Conservation (phyloP, 2,888 invertebrate species). For the Marronus borbonicus region DNA sequence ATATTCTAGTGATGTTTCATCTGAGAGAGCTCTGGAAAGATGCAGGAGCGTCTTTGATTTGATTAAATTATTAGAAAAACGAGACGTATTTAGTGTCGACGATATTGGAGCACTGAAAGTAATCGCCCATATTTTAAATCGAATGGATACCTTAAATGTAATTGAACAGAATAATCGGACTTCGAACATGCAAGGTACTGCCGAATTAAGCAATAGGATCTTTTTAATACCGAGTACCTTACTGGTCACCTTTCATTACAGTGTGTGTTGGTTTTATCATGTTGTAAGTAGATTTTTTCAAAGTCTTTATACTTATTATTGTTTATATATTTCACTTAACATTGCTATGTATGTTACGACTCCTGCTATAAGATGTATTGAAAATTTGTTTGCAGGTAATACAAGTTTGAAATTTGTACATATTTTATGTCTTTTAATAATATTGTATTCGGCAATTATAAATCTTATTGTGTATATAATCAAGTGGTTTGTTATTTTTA, state of each 20-base stretch:
- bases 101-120: constrained; percentile 55
- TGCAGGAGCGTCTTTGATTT: constrained; percentile 56
- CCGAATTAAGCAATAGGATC: constrained; percentile 25
- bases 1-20: constrained; percentile 57
- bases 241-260: constrained; percentile 27
- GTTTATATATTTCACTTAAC: not conserved
- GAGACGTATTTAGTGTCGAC: constrained; percentile 57
- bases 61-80: constrained; percentile 60
- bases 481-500: constrained; percentile 18
- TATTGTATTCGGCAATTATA: not conserved
- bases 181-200: constrained; percentile 14
- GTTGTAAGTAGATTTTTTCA: constrained; percentile 13
- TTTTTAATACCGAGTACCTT: constrained; percentile 28
- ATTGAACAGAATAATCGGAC: not conserved
- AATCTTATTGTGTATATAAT: constrained; percentile 26
- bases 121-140: constrained; percentile 52
- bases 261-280: constrained; percentile 16
- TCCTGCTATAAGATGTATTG: not conserved
- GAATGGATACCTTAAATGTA: not conserved
- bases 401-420: not conserved
- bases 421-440: constrained; percentile 7
- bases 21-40: constrained; percentile 56
- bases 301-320: not conserved
- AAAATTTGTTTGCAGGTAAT: not conserved
- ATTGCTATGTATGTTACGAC: not conserved